Conservation (phyloP, 2,797 vertebrate species). For the Cirrhinus mrigala region DNA sequence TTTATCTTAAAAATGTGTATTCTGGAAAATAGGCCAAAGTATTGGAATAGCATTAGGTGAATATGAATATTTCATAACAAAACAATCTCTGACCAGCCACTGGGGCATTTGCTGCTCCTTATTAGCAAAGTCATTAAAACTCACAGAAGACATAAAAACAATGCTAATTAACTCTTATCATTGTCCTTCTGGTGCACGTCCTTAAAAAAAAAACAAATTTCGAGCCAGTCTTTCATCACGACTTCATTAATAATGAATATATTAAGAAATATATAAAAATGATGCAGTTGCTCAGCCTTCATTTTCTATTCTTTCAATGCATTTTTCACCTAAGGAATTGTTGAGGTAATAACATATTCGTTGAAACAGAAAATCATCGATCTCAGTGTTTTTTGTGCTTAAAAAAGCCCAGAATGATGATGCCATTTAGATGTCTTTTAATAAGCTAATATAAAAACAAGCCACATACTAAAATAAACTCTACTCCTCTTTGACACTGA, state of each 20-base stretch:
- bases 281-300: slow-evolving; percentile 19
- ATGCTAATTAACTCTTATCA: slow-evolving; percentile 50
- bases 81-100: slow-evolving; percentile 24
- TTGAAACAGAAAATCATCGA: not conserved
- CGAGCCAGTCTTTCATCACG: slow-evolving; percentile 40
- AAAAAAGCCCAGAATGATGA: not conserved
- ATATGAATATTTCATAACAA: slow-evolving; percentile 39
- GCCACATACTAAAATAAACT: not conserved
- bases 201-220: not conserved
- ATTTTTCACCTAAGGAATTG: slow-evolving; percentile 5
- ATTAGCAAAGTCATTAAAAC: slow-evolving; percentile 48
- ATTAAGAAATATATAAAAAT: slow-evolving; percentile 29
- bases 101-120: slow-evolving; percentile 20
- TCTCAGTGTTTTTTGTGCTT: not conserved
- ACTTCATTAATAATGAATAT: slow-evolving; percentile 48
- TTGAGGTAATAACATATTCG: not conserved
- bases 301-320: slow-evolving; percentile 9
- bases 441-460: slow-evolving; percentile 5
- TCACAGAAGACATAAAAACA: slow-evolving; percentile 39
- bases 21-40: not conserved
- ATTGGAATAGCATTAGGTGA: slow-evolving; percentile 39
- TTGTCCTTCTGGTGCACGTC: slow-evolving; percentile 34
- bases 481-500: not conserved
- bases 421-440: not conserved
- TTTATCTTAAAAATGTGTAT: not conserved